phyloP scores from a whole-genome alignment of 2,797 vertebrate species.

The Spinibarbus caldwelli region DNA sequence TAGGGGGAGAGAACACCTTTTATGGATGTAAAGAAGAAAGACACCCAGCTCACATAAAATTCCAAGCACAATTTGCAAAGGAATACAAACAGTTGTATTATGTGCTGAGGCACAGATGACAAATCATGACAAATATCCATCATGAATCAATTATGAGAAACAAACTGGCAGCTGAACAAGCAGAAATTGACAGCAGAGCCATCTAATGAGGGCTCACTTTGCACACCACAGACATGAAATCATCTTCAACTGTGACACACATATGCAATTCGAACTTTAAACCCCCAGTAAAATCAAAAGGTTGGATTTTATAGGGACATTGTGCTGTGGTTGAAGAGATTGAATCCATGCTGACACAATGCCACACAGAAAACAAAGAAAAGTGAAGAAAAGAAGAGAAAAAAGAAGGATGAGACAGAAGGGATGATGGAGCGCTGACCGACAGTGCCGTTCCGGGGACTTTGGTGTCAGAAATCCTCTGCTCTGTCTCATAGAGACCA shows the following conservation, averaged over 20 bases:
- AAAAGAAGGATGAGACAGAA: constrained; percentile 50
- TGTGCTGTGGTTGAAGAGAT: constrained; percentile 24
- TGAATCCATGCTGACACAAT: constrained; percentile 65
- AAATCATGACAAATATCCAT: background rate
- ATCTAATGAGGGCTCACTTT: constrained; percentile 29
- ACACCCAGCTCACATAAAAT: constrained; percentile 2
- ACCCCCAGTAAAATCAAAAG: constrained; percentile 7
- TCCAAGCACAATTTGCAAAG: constrained; percentile 11
- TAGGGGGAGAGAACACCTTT: background rate
- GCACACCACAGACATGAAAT: constrained; percentile 31
- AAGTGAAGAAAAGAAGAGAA: constrained; percentile 25
- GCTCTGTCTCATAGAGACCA: constrained; percentile 86
- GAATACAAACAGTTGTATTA: constrained; percentile 9
- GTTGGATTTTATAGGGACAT: background rate
- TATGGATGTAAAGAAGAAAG: background rate
- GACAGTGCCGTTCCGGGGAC: constrained; percentile 78
- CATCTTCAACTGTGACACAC: background rate
- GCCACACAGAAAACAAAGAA: constrained; percentile 33
- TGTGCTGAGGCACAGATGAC: constrained; percentile 10
- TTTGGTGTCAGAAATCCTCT: constrained; percentile 77
- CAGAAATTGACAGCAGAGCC: constrained; percentile 17
- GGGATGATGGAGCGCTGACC: constrained; percentile 69
- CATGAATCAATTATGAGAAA: constrained; percentile 21
- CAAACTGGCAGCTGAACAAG: constrained; percentile 30
- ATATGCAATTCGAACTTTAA: constrained; percentile 45